Conservation (phyloP, 2,113 vertebrate species). For the Eurystomus gularis region DNA sequence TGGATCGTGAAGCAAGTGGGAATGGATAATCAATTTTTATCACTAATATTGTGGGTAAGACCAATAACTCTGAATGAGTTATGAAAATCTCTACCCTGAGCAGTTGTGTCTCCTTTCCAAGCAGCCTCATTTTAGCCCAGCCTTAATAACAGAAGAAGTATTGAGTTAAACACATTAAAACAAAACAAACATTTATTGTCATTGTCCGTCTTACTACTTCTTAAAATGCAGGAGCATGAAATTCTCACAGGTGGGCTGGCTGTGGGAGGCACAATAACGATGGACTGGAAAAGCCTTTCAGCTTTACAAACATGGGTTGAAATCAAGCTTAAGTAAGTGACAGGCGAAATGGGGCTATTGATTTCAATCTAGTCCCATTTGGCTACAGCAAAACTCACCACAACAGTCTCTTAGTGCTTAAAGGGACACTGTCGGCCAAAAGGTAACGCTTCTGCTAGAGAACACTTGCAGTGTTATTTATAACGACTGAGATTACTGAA, state of each 20-base stretch:
- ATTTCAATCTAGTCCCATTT: slow-evolving; percentile 49
- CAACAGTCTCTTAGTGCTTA: background rate
- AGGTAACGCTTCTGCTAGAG: background rate
- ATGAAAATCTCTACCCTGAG: slow-evolving; percentile 58
- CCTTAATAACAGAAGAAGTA: background rate
- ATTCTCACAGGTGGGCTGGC: background rate
- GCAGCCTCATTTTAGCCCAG: background rate
- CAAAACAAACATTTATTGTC: background rate
- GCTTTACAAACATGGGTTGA: slow-evolving; percentile 40
- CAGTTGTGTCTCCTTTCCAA: slow-evolving; percentile 7
- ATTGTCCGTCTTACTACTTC: background rate
- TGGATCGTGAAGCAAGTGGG: slow-evolving; percentile 74
- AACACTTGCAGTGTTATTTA: background rate
- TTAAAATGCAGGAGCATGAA: background rate
- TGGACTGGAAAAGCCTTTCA: background rate
- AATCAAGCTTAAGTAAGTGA: slow-evolving; percentile 58
- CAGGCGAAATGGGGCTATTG: slow-evolving; percentile 54
- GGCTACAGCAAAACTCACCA: slow-evolving; percentile 15
- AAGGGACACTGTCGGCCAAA: background rate
- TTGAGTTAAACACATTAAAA: background rate
- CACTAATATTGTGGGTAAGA: slow-evolving; percentile 73
- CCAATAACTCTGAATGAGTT: slow-evolving; percentile 69
- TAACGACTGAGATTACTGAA: background rate
- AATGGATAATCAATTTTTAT: slow-evolving; percentile 83
- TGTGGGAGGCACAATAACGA: background rate